Evolutionary conservation across 2,888 invertebrate species (phyloP).

Genomic region (Lepidochitona cinerea): DNA sequence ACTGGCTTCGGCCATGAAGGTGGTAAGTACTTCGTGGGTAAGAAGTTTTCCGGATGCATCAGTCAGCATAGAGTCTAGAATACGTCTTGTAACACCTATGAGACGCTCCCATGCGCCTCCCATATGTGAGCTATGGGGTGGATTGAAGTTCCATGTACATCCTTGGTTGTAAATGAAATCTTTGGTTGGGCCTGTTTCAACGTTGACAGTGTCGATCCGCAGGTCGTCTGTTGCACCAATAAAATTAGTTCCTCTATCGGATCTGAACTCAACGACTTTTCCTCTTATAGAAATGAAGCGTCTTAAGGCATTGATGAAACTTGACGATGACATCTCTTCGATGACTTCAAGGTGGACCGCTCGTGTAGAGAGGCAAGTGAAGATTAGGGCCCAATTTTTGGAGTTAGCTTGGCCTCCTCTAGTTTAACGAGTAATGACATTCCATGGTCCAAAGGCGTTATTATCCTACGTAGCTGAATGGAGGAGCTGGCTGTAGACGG

Average conservation of each 20-base stretch:
- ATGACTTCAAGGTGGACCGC: slow-evolving; percentile 32
- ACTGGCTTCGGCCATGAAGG: background rate
- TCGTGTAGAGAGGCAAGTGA: slow-evolving; percentile 22
- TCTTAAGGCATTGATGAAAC: slow-evolving; percentile 29
- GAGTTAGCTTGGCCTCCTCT: slow-evolving; percentile 23
- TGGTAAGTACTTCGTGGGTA: too few species aligned
- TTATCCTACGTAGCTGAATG: background rate
- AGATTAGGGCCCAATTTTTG: slow-evolving; percentile 32
- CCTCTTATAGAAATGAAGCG: slow-evolving; percentile 25
- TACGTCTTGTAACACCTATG: background rate
- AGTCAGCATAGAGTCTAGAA: background rate
- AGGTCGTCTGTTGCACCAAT: slow-evolving; percentile 18
- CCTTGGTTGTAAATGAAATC: background rate
- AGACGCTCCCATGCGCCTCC: slow-evolving; percentile 10
- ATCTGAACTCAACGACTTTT: slow-evolving; percentile 18
- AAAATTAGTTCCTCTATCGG: slow-evolving; percentile 28
- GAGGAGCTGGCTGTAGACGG: too few species aligned
- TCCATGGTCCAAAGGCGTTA: slow-evolving; percentile 11
- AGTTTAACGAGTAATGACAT: slow-evolving; percentile 18
- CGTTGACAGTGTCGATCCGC: slow-evolving; percentile 8
- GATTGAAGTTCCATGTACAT: background rate
- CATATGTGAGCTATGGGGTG: background rate
- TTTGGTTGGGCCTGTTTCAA: slow-evolving; percentile 10
- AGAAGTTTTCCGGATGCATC: background rate
- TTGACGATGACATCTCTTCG: slow-evolving; percentile 22